phyloP scores from a whole-genome alignment of 2,888 invertebrate genomes.

The Eupsilia transversa region DNA sequence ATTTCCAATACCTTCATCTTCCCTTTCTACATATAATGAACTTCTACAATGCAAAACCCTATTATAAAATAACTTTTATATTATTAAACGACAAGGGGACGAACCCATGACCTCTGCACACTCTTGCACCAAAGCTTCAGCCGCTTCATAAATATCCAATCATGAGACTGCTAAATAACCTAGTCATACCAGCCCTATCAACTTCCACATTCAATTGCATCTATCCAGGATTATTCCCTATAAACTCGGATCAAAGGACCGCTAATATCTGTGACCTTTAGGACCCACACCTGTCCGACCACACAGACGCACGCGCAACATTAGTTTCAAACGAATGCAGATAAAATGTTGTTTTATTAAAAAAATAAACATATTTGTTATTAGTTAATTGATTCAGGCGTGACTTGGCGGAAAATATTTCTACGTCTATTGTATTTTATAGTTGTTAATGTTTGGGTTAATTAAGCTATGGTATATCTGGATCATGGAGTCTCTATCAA shows the following conservation, averaged over 20 bases:
- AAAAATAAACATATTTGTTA: conserved; percentile 44
- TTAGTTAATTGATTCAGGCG: no score
- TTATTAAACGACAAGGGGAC: neutral
- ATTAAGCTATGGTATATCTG: conserved; percentile 53
- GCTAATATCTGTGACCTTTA: conserved; percentile 70
- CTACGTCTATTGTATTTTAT: no score
- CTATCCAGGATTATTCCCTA: conserved; percentile 46
- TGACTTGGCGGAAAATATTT: no score
- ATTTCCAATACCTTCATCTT: neutral
- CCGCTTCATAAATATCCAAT: conserved; percentile 15
- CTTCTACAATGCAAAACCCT: neutral
- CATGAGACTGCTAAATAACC: conserved; percentile 37
- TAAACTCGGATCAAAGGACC: conserved; percentile 67
- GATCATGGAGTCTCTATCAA: conserved; percentile 27
- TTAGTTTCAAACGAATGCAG: conserved; percentile 55
- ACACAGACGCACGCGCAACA: conserved; percentile 57
- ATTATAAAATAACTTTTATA: neutral
- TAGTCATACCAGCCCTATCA: conserved; percentile 21
- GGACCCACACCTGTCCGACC: conserved; percentile 62
- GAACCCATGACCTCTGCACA: neutral
- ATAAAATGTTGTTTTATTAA: conserved; percentile 50
- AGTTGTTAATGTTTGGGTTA: conserved; percentile 42
- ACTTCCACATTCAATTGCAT: conserved; percentile 43
- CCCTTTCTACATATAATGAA: no score
- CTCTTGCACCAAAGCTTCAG: no score